Percentiles rank a stretch among this genome's conserved stretches.
phyloP scores from a whole-genome alignment of 2,888 invertebrate genomes.

The Mamestra brassicae region DNA sequence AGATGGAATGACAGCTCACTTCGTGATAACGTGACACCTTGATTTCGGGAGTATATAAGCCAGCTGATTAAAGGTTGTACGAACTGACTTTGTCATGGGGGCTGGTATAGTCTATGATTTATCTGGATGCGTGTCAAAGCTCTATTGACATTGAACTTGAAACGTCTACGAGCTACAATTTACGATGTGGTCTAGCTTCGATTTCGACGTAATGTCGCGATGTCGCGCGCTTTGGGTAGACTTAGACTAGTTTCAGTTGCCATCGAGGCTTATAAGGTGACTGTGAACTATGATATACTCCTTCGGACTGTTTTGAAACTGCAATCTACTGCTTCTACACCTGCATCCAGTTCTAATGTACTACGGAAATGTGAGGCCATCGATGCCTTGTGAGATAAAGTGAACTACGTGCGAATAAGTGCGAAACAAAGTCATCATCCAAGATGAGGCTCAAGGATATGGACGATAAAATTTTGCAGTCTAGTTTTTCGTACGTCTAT shows the following conservation, averaged over 20 bases:
- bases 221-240: slow-evolving; percentile 30
- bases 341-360: not conserved
- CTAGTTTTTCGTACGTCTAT: slow-evolving; percentile 42
- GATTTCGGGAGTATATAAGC: not conserved
- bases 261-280: slow-evolving; percentile 6
- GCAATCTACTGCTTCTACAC: not conserved
- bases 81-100: slow-evolving; percentile 39
- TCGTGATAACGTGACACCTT: too few species aligned
- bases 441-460: slow-evolving; percentile 52
- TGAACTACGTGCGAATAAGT: slow-evolving; percentile 1
- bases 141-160: slow-evolving; percentile 56
- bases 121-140: slow-evolving; percentile 38
- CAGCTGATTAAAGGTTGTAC: not conserved
- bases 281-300: not conserved
- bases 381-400: not conserved
- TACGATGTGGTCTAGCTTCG: slow-evolving; percentile 40
- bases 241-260: slow-evolving; percentile 38
- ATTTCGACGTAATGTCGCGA: slow-evolving; percentile 41
- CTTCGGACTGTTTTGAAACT: slow-evolving; percentile 13
- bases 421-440: not conserved
- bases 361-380: not conserved
- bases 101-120: not conserved
- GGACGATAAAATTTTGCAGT: slow-evolving; percentile 36
- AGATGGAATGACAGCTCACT: too few species aligned
- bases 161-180: slow-evolving; percentile 42